Evolutionary conservation across 2,797 vertebrate species (phyloP).

Genomic region (Alcedo atthis): DNA sequence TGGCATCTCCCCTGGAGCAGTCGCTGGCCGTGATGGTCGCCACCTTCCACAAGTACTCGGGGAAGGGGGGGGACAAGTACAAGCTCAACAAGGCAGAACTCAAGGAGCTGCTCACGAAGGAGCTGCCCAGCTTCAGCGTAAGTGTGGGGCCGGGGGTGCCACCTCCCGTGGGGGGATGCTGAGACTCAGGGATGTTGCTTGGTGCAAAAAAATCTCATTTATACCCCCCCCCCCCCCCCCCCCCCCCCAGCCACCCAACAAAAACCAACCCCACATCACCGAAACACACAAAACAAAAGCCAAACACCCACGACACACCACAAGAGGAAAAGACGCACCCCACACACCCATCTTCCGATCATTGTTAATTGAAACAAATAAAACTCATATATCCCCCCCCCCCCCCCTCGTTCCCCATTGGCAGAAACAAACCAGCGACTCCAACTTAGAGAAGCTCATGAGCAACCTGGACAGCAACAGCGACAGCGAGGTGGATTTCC

Average conservation of each 20-base stretch:
- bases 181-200: accelerated
- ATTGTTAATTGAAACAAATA: no score
- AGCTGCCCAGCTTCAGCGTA: constrained; percentile 79
- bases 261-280: no score
- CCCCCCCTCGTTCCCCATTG: neutral
- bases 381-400: accelerated
- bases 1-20: constrained; percentile 66
- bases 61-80: constrained; percentile 74
- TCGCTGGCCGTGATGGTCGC: constrained; percentile 75
- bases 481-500: constrained; percentile 84
- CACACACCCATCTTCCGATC: no score
- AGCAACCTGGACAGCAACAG: constrained; percentile 79
- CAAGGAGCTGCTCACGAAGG: constrained; percentile 78
- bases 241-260: no score
- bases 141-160: neutral
- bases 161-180: accelerated
- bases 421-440: constrained; percentile 66
- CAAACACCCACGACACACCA: no score
- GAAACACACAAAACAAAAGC: no score
- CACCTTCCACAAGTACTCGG: constrained; percentile 80
- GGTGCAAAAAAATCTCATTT: neutral
- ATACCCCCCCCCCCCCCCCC: neutral
- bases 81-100: constrained; percentile 82
- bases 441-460: constrained; percentile 79
- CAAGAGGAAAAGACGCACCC: no score